Conservation (phyloP, 2,888 invertebrate genomes). For the Salpingus planirostris region DNA sequence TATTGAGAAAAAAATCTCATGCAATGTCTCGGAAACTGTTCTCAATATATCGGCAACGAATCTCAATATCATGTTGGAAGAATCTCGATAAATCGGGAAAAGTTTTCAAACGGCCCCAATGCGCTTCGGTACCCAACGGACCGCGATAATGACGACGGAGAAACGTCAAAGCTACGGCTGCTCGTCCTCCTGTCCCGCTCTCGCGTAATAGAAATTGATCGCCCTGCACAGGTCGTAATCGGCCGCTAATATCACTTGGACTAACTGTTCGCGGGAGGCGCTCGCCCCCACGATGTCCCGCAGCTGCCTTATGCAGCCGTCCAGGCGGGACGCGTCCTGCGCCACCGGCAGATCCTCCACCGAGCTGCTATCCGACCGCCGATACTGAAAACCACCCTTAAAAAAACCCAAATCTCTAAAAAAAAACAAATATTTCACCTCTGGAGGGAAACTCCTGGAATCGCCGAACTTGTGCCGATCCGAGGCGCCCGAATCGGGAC, state of each 20-base stretch:
- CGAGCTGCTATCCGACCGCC: slow-evolving; percentile 28
- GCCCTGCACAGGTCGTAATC: slow-evolving; percentile 52
- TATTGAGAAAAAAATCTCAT: no score
- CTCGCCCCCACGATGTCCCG: slow-evolving; percentile 47
- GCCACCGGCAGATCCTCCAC: slow-evolving; percentile 19
- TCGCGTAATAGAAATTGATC: slow-evolving; percentile 48
- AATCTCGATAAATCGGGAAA: no score
- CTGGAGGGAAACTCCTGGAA: neutral
- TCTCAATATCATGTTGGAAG: neutral
- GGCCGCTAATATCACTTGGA: slow-evolving; percentile 47
- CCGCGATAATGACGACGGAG: no score
- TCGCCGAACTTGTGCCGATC: slow-evolving; percentile 17
- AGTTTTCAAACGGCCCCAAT: neutral
- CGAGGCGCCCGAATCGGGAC: slow-evolving; percentile 19
- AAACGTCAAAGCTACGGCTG: no score
- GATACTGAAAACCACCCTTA: slow-evolving; percentile 18
- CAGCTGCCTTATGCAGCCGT: slow-evolving; percentile 43
- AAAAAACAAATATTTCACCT: no score
- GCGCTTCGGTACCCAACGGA: no score
- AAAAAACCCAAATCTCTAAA: no score
- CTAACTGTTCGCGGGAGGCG: slow-evolving; percentile 44
- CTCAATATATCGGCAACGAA: no score
- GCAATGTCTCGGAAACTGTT: no score
- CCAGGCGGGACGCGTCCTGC: slow-evolving; percentile 17
- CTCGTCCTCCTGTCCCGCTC: slow-evolving; percentile 22